Conservation (phyloP, 1,140 invertebrate genomes). For the Melitaea cinxia region DNA sequence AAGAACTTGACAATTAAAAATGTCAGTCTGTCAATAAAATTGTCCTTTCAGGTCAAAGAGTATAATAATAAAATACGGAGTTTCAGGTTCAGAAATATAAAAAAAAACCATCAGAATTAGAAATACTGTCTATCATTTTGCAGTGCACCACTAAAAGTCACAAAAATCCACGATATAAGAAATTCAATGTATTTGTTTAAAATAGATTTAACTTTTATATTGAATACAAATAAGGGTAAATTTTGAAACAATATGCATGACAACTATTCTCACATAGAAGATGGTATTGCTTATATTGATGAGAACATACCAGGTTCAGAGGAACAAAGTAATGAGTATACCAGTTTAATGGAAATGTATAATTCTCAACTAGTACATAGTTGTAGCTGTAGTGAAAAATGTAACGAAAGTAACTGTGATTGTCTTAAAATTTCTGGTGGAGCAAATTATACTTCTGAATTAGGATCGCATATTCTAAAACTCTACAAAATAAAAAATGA, state of each 20-base stretch:
- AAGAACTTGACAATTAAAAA: no score
- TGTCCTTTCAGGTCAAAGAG: no score
- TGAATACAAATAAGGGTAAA: no score
- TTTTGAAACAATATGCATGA: conserved; percentile 33
- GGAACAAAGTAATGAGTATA: conserved; percentile 51
- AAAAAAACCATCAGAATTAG: no score
- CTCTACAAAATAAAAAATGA: conserved; percentile 30
- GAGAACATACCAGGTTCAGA: conserved; percentile 68
- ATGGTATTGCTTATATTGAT: conserved; percentile 52
- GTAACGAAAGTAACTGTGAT: conserved; percentile 47
- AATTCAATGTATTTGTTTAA: no score
- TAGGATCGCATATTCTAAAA: conserved; percentile 3
- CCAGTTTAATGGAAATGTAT: conserved; percentile 50
- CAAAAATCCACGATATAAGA: no score
- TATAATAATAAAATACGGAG: no score
- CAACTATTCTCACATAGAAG: conserved; percentile 53
- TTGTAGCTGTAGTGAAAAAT: conserved; percentile 53
- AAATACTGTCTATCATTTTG: no score
- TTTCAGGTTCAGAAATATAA: no score
- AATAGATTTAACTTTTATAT: no score
- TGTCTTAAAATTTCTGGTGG: conserved; percentile 49
- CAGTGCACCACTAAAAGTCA: no score
- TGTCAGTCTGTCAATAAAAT: no score
- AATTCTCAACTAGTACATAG: conserved; percentile 56
- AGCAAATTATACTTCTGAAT: conserved; percentile 39